Evolutionary conservation across 30 jellyfish, hydroid and myxozoan species (phyloP), one percentile per base, ranked within the genome.

Genomic region (Rhopilema esculentum): DNA sequence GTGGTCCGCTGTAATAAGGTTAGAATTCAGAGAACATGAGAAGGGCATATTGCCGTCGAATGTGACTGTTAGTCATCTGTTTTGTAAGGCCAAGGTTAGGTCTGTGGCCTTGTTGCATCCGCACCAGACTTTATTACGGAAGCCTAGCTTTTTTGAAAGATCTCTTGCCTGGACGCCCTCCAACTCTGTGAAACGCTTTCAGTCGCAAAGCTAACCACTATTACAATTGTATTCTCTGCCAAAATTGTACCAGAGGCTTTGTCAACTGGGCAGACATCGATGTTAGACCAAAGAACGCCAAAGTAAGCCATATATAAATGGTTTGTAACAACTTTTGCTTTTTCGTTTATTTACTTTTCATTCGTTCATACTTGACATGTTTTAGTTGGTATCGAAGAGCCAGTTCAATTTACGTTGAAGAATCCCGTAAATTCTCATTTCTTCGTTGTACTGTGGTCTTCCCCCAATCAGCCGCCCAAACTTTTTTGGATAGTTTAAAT

Each of bases 1-100:
- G 91, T 83, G 91, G 91, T 72, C 19, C 66, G 66, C 20, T 30
- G 61, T 83, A 83, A 83, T 83, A 23, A 68, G 50, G 91, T 83
- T 70, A 68, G 91, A 83, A 68, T 68, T 83, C 85, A 49, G 85
- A 31, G 91, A 83, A 69, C 71, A 69, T 83, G 91, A 31, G 91
- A 83, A 4, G 49, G 61, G 50, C 90, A 80, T 50, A 68, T 80
- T 63, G 72, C 29, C 72, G 6, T 29, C 69, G 71, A 73, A 29
- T 40, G 0, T 40, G 69, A 22, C 50, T 73, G 69, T 20, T 22
- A 68, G 17, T 73, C 64, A 70, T 24, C 18, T 40, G 57, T 6
- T 40, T n/a, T 40, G 57, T 2, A 40, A 40, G 57, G 57, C 57
- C 57, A 40, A 40, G 57, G 57, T 40, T 12, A 40, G 57, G 6